Percentiles rank a stretch among this genome's conserved stretches.
phyloP scores from a whole-genome alignment of 92 coral and sea anemone genomes.

The Phenganax subtilis region DNA sequence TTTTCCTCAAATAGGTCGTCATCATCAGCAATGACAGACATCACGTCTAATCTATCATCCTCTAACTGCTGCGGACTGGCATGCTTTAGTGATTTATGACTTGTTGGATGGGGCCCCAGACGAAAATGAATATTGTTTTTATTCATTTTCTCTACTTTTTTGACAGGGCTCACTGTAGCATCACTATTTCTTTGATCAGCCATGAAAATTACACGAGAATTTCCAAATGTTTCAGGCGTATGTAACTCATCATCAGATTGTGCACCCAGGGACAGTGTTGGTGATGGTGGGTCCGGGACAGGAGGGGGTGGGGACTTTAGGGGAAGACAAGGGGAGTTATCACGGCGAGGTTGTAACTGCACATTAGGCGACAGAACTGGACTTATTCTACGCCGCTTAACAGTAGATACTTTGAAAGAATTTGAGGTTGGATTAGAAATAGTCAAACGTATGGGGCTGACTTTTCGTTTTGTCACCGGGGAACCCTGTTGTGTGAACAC shows the following conservation, averaged over 20 bases:
- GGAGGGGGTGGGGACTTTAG: background rate
- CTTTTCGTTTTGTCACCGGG: background rate
- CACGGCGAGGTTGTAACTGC: background rate
- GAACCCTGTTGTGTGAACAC: background rate
- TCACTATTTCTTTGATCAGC: background rate
- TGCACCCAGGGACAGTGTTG: conserved; percentile 30
- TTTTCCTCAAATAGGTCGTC: conserved; percentile 20
- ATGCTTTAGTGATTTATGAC: background rate
- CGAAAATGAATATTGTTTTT: background rate
- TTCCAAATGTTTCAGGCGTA: background rate
- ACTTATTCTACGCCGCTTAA: conserved; percentile 16
- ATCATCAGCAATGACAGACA: conserved; percentile 36
- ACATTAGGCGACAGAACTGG: conserved; percentile 2
- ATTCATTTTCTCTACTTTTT: background rate
- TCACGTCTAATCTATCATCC: conserved; percentile 27
- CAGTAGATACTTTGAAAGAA: background rate
- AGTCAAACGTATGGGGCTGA: background rate
- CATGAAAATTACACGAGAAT: conserved; percentile 4
- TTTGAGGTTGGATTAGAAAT: background rate
- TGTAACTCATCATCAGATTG: conserved; percentile 18
- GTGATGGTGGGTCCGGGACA: conserved; percentile 8
- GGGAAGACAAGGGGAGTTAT: background rate
- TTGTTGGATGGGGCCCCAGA: background rate
- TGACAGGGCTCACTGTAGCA: background rate
- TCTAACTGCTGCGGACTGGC: background rate